These are phyloP conservation scores for Peromyscus maniculatus DNA, from an alignment of 2,113 vertebrate genomes.

Conservation along the genomic window DNA sequence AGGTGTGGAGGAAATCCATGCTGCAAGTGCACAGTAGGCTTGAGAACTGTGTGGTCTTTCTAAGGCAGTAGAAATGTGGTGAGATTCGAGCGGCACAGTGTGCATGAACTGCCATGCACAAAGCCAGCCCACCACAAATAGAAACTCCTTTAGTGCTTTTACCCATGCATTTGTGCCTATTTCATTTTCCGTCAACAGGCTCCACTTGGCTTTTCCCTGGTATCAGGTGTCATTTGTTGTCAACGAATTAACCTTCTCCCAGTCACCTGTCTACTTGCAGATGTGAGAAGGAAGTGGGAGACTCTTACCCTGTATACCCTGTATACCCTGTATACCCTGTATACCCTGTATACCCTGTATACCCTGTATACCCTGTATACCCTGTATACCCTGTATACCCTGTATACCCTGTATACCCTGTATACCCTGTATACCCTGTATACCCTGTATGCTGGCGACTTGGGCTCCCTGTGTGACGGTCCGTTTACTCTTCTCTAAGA, in stretches of 20 bases:
- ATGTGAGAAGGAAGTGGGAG: not conserved
- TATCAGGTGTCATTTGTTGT: not conserved
- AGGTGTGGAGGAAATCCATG: not conserved
- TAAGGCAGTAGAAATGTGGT: not conserved
- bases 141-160: not conserved
- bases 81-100: not conserved
- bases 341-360: no score
- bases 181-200: not conserved
- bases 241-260: not conserved
- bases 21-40: not conserved
- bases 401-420: no score
- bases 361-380: no score
- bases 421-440: no score
- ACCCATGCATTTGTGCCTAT: not conserved
- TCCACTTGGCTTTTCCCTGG: not conserved
- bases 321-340: not conserved
- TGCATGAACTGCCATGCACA: not conserved
- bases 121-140: not conserved
- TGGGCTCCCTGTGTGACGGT: not conserved
- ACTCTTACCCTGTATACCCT: not conserved
- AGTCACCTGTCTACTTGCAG: not conserved
- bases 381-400: not conserved
- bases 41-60: not conserved
- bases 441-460: not conserved
- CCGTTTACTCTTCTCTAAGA: not conserved